Base-by-base conservation (phyloP, 92 coral and sea anemone genomes). In the Umimayanthus kanabou region DNA sequence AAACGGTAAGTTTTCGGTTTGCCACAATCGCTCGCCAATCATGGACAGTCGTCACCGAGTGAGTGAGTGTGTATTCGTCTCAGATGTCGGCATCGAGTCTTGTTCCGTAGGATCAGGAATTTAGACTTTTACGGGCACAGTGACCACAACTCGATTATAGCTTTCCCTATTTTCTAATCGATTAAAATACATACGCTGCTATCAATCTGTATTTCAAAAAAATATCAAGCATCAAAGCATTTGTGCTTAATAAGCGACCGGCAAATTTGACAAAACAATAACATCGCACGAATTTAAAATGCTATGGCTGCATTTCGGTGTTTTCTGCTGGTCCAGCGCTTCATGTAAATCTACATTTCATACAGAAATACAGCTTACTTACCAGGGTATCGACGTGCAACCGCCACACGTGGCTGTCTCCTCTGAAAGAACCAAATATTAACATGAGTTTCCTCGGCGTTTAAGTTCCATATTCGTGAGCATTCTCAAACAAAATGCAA, bases 321-420 rank as follows among this genome's bases (percentile, higher is more conserved):
- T 66, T 67, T 70, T 83, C 87, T 70, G 55, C 42, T n/a, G 45
- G 39, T 18, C 25, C 66, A 43, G 16, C 2, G 39, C 30, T 26
- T 70, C 57, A 7, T 28, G 58, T 45, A 70, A 74, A 16, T 47
- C 66, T 40, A 71, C 42, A 10, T 25, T 6, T 70, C 45, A 84
- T 74, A 74, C 55, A 76, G 26, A 88, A 28, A 73, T 28, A 70
- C 50, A 47, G 82, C 69, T 66, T 45, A 86, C 98, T 88, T 91
- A 95, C 98, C 98, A 94, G 42, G 98, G 91, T 70, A 95, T 95
- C 72, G 94, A 94, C 55, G 92, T 93, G 85, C 94, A 95, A 90
- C 94, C 96, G 58, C 93, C 98, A 90, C 98, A 95, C 92, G 98
- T 95, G 88, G 94, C 94, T 30, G 94, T 80, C 65, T 95, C 98